Evolutionary conservation across 2,888 invertebrate species (phyloP).

Genomic region (Diachrysia chrysitis): DNA sequence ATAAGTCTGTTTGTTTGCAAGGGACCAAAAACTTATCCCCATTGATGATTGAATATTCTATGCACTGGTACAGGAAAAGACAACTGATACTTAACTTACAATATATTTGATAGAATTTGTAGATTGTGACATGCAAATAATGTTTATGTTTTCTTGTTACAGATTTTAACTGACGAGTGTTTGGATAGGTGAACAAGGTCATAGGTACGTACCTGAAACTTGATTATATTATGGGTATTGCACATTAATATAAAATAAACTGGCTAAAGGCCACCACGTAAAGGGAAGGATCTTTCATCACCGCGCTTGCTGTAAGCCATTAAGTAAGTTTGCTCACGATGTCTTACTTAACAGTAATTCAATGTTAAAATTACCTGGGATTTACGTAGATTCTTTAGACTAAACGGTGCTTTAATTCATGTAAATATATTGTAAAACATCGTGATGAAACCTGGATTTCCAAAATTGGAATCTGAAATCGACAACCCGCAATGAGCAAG

Average conservation of each 20-base stretch:
- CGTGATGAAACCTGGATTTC: no score
- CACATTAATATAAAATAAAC: neutral
- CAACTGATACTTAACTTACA: neutral
- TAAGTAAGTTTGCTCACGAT: neutral
- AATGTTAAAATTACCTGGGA: neutral
- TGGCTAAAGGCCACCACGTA: neutral
- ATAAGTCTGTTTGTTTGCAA: neutral
- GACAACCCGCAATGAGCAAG: no score
- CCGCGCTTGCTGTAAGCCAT: neutral
- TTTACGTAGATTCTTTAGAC: neutral
- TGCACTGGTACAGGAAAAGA: neutral
- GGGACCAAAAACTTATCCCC: neutral
- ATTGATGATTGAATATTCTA: neutral
- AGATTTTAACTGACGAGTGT: conserved; percentile 76
- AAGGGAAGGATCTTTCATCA: neutral
- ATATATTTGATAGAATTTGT: neutral
- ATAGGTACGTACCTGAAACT: conserved; percentile 65
- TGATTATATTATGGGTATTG: conserved; percentile 2
- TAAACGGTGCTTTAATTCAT: neutral
- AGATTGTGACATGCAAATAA: conserved; percentile 13
- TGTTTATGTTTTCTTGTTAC: conserved; percentile 68
- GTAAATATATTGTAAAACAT: neutral
- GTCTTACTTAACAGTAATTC: neutral
- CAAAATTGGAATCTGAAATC: no score
- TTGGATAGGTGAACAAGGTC: conserved; percentile 83